Evolutionary conservation across 2,113 vertebrate genomes (phyloP), one percentile per base, ranked within the genome.

Genomic region (Misgurnus anguillicaudatus): DNA sequence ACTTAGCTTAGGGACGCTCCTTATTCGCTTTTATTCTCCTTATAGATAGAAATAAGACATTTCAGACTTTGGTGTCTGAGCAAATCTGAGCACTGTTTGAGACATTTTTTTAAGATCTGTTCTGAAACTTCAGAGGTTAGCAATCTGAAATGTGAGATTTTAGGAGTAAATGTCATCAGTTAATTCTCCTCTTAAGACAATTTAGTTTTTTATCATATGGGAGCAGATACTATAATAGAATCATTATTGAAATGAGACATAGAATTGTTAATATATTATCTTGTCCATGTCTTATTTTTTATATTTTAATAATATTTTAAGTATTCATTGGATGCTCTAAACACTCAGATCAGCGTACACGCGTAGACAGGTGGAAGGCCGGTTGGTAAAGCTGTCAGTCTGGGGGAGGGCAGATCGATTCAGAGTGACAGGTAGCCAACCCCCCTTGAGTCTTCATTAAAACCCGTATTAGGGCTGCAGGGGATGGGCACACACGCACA

Each of bases 401-500:
- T 81, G 36, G 19, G n/a, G 64, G 80, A 62, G 78, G 24, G 65
- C 60, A 58, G 71, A 84, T 84, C 80, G 83, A 84, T 84, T 63
- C 45, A 21, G 83, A 81, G 76, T 84, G 83, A 82, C 83, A 81
- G 83, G 80, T 81, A 84, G 70, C 65, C 78, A 51, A 79, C 81
- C 80, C 80, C 83, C 83, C 80, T 82, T 64, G 83, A 84, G 79
- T 84, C 80, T 84, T 84, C 83, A 84, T 84, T 84, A 84, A 81
- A 82, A 73, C 83, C 76, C 64, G 75, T 78, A 80, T 84, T 84
- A 84, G 82, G 69, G 69, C 74, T 67, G 62, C 39, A 74, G 24
- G 69, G 82, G 82, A 84, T 57, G 75, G 75, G 16, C 16, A 13
- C 16, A 8, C 62, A 31, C 64, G 67, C 66, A 39, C 51, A 66